These are phyloP conservation scores for Aricia agestis DNA, from an alignment of 1,140 invertebrate genomes.

Conservation along the genomic window DNA sequence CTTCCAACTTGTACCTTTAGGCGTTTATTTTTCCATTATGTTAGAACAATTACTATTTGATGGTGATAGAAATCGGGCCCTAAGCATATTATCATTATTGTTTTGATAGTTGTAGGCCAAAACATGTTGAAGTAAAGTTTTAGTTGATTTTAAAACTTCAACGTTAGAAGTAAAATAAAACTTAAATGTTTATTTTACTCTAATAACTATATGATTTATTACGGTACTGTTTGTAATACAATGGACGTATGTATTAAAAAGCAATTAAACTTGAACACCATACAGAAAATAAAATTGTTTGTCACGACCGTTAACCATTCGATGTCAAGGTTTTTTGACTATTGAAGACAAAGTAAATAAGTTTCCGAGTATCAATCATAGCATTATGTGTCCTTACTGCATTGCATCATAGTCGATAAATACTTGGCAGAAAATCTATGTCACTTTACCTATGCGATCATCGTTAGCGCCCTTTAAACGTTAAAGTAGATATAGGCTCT, in stretches of 20 bases:
- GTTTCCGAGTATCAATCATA: constrained; percentile 30
- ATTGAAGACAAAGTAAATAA: constrained; percentile 37
- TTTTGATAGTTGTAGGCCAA: no score
- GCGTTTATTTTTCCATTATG: no score
- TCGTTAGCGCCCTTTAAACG: no score
- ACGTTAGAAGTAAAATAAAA: no score
- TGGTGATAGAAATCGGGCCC: no score
- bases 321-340: constrained; percentile 37
- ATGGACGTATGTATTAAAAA: not conserved
- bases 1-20: no score
- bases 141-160: no score
- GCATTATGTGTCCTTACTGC: constrained; percentile 18
- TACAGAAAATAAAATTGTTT: constrained; percentile 24
- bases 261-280: constrained; percentile 5
- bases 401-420: constrained; percentile 9
- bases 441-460: constrained; percentile 19
- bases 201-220: not conserved
- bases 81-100: no score
- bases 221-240: constrained; percentile 8
- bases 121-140: no score
- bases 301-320: constrained; percentile 24
- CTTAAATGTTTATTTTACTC: not conserved
- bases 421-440: constrained; percentile 20
- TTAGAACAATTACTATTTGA: no score
- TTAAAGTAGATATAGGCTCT: no score